Conservation (phyloP, 2,888 invertebrate genomes). For the Linyphia triangularis region DNA sequence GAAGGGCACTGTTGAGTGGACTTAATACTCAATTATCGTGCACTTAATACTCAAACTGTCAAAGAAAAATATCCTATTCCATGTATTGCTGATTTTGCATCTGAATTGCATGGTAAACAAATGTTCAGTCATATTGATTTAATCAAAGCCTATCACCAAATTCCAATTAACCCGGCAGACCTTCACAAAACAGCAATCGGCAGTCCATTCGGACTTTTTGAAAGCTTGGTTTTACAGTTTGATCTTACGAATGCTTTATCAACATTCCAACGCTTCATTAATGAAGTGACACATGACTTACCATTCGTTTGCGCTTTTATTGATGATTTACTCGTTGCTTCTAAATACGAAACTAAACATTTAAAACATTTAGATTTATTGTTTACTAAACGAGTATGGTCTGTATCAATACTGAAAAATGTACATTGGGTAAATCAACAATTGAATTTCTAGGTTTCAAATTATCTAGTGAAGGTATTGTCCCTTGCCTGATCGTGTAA, state of each 20-base stretch:
- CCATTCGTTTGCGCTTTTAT: constrained; percentile 48
- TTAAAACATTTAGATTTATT: constrained; percentile 27
- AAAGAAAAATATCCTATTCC: constrained; percentile 42
- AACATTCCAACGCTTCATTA: constrained; percentile 51
- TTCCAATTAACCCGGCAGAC: constrained; percentile 33
- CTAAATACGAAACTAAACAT: constrained; percentile 16
- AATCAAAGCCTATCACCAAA: constrained; percentile 38
- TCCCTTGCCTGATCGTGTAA: constrained; percentile 49
- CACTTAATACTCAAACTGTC: constrained; percentile 22
- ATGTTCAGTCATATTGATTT: constrained; percentile 44
- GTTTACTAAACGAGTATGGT: constrained; percentile 42
- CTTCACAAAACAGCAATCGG: constrained; percentile 47
- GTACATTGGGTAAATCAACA: constrained; percentile 15
- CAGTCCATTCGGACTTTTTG: constrained; percentile 43
- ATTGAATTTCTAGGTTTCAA: neutral
- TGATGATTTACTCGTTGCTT: constrained; percentile 54
- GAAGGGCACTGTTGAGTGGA: constrained; percentile 53
- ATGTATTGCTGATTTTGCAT: constrained; percentile 19
- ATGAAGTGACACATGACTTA: constrained; percentile 39
- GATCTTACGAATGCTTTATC: constrained; percentile 26
- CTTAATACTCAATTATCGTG: constrained; percentile 4
- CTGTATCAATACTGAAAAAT: constrained; percentile 30
- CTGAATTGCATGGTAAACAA: constrained; percentile 20
- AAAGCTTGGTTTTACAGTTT: constrained; percentile 35
- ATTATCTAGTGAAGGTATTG: constrained; percentile 22